These are phyloP conservation scores for Potamilus streckersoni DNA, from an alignment of 1,140 invertebrate genomes.

Conservation along the genomic window DNA sequence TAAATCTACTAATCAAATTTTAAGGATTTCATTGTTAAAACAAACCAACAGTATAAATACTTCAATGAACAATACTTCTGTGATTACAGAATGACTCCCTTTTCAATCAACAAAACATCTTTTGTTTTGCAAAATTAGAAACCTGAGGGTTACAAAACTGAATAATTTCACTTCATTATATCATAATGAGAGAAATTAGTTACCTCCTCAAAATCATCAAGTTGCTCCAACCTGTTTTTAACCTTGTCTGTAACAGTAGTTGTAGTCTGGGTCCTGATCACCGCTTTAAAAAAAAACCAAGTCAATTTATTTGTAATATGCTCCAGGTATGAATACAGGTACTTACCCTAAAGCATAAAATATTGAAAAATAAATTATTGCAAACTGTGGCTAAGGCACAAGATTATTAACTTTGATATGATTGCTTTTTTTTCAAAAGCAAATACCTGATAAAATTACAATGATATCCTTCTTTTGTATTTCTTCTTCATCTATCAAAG, in stretches of 20 bases:
- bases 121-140: background rate
- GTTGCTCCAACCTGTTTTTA: conserved; percentile 88
- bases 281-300: conserved; percentile 73
- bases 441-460: too few relatives aligned
- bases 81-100: too few relatives aligned
- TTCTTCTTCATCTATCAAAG: too few relatives aligned
- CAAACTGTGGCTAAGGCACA: too few relatives aligned
- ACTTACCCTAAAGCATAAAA: too few relatives aligned
- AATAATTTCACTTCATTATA: background rate
- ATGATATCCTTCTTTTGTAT: too few relatives aligned
- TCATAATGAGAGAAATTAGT: background rate
- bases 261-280: conserved; percentile 74
- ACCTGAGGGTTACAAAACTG: background rate
- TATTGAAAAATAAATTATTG: too few relatives aligned
- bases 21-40: background rate
- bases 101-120: background rate
- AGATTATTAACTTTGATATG: too few relatives aligned
- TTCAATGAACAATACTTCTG: too few relatives aligned
- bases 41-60: too few relatives aligned
- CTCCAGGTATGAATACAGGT: too few relatives aligned
- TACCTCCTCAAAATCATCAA: conserved; percentile 90
- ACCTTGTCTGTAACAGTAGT: conserved; percentile 88
- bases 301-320: conserved; percentile 9
- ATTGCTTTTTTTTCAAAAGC: too few relatives aligned
- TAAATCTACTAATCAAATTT: conserved; percentile 1